phyloP scores from a whole-genome alignment of 2,888 invertebrate genomes.

The Seira musarum region DNA sequence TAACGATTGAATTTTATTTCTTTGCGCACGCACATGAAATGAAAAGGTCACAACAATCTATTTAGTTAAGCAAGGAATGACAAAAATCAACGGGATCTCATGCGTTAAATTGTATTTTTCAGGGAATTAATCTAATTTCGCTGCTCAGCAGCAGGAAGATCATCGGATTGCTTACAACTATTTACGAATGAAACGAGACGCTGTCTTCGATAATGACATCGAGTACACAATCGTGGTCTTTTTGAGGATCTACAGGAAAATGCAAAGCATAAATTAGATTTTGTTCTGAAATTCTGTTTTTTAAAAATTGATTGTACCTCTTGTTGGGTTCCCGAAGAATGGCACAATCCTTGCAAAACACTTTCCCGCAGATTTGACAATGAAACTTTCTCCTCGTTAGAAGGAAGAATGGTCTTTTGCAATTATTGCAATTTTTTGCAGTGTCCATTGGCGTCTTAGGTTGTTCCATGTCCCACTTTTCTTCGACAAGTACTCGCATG shows the following conservation, averaged over 20 bases:
- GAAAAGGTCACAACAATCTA: not conserved
- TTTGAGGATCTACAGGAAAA: conserved; percentile 25
- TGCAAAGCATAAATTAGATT: not conserved
- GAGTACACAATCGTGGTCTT: conserved; percentile 43
- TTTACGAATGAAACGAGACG: conserved; percentile 36
- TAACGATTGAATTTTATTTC: not conserved
- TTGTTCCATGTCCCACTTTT: conserved; percentile 47
- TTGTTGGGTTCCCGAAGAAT: conserved; percentile 38
- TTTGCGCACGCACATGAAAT: not conserved
- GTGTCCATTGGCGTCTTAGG: conserved; percentile 36
- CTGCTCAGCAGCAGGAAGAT: too few relatives aligned
- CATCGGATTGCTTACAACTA: conserved; percentile 14
- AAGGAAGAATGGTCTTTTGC: conserved; percentile 59
- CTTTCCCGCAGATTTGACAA: conserved; percentile 64
- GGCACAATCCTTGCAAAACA: conserved; percentile 61
- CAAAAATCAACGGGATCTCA: too few relatives aligned
- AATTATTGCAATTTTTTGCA: conserved; percentile 55
- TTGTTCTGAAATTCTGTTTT: not conserved
- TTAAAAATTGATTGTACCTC: conserved; percentile 24
- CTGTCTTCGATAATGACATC: conserved; percentile 40
- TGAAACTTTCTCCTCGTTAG: conserved; percentile 59
- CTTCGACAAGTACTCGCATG: conserved; percentile 55
- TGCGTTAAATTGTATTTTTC: too few relatives aligned
- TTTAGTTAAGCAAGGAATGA: too few relatives aligned
- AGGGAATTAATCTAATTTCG: too few relatives aligned